Percentiles rank a stretch among this genome's conserved stretches.
Evolutionary conservation across 1,140 invertebrate species (phyloP).

Genomic region (Coelopa frigida): DNA sequence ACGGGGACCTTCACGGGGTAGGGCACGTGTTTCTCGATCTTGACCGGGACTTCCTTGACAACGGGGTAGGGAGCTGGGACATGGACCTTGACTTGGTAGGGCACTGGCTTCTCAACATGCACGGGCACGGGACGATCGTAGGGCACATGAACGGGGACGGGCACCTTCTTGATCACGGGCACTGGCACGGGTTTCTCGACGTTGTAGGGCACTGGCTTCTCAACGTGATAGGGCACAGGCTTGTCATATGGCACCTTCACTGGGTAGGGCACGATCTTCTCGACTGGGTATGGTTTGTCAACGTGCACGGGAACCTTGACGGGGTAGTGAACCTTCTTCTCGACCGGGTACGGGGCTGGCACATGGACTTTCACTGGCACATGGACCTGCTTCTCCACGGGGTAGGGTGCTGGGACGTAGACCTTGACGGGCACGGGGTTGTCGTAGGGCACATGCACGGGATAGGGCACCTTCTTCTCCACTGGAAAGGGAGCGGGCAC

Average conservation of each 20-base stretch:
- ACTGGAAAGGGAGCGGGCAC: conserved; percentile 57
- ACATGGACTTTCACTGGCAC: conserved; percentile 64
- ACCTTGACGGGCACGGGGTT: conserved; percentile 58
- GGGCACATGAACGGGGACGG: conserved; percentile 49
- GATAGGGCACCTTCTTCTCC: conserved; percentile 54
- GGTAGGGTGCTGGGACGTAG: conserved; percentile 57
- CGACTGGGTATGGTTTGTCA: conserved; percentile 60
- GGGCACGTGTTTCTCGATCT: conserved; percentile 52
- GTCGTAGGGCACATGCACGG: conserved; percentile 57
- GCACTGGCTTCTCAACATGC: conserved; percentile 52
- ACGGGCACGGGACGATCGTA: conserved; percentile 56
- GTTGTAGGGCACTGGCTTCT: conserved; percentile 57
- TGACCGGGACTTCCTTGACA: conserved; percentile 47
- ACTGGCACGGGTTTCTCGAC: conserved; percentile 55
- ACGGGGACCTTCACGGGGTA: conserved; percentile 51
- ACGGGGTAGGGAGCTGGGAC: conserved; percentile 50
- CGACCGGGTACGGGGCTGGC: conserved; percentile 62
- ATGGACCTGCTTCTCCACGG: conserved; percentile 58
- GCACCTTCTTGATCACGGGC: conserved; percentile 50
- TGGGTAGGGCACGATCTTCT: conserved; percentile 62
- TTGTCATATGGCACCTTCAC: conserved; percentile 62
- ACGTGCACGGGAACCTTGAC: conserved; percentile 63
- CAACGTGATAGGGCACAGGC: conserved; percentile 56
- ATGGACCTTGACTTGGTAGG: conserved; percentile 51
- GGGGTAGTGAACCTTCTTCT: conserved; percentile 59